phyloP scores from a whole-genome alignment of 2,113 vertebrate species.

The Taurulus bubalis region DNA sequence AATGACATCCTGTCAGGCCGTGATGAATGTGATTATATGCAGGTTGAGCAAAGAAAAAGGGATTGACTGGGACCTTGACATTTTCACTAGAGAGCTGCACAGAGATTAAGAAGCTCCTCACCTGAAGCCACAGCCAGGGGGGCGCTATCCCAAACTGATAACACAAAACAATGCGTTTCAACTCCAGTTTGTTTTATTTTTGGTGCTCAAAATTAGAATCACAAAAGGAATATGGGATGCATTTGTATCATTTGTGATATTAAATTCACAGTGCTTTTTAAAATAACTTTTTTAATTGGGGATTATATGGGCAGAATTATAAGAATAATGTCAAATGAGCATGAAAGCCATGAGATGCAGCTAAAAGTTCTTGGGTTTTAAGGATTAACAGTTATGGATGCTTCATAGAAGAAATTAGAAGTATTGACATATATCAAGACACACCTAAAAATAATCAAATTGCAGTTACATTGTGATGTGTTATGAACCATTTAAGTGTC shows the following conservation, averaged over 20 bases:
- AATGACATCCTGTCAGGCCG: slow-evolving; percentile 45
- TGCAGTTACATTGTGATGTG: not conserved
- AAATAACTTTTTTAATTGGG: not conserved
- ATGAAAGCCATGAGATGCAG: not conserved
- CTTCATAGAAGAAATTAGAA: too few relatives aligned
- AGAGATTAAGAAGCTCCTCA: slow-evolving; percentile 1
- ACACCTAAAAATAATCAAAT: not conserved
- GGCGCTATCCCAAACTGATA: slow-evolving; percentile 1
- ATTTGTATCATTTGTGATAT: not conserved
- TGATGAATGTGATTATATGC: slow-evolving; percentile 63
- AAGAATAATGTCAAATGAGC: not conserved
- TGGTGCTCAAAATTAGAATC: too few relatives aligned
- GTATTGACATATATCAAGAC: too few relatives aligned
- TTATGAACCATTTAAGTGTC: not conserved
- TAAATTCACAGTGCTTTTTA: not conserved
- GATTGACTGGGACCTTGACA: slow-evolving; percentile 49
- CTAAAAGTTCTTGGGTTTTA: not conserved
- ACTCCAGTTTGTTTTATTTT: too few relatives aligned
- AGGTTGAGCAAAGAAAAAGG: slow-evolving; percentile 47
- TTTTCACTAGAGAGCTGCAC: slow-evolving; percentile 38
- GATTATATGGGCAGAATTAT: not conserved
- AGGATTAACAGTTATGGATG: not conserved
- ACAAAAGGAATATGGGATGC: too few relatives aligned
- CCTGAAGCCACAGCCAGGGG: slow-evolving; percentile 10
- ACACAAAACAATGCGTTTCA: not conserved